Conservation (phyloP, 1,140 invertebrate species). For the Scaptomyza pallida region DNA sequence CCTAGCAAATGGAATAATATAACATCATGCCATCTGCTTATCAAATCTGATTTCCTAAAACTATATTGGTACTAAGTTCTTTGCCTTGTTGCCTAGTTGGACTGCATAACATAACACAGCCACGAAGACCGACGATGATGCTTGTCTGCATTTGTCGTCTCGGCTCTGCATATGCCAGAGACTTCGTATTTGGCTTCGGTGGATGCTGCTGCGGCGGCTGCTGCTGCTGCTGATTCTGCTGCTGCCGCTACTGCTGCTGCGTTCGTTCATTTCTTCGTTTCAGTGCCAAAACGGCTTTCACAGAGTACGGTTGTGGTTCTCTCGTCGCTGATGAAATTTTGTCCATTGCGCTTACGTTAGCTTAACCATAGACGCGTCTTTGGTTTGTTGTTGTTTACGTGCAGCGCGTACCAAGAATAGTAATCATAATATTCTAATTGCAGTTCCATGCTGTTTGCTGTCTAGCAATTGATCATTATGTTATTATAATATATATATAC, state of each 20-base stretch:
- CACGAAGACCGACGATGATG: conserved; percentile 30
- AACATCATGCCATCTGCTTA: conserved; percentile 45
- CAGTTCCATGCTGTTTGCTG: conserved; percentile 20
- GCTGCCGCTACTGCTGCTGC: conserved; percentile 37
- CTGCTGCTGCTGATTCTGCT: conserved; percentile 1
- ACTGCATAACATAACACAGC: conserved; percentile 1
- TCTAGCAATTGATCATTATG: conserved; percentile 35
- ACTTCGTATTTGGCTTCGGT: conserved; percentile 7
- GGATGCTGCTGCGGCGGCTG: neutral
- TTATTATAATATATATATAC: conserved; percentile 38
- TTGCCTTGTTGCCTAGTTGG: neutral
- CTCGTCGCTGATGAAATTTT: conserved; percentile 2
- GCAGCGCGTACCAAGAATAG: conserved; percentile 20
- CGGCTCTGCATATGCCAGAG: conserved; percentile 6
- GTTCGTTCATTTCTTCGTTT: conserved; percentile 28
- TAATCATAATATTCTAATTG: conserved; percentile 50
- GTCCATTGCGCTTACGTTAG: conserved; percentile 9
- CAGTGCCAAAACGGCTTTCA: conserved; percentile 59
- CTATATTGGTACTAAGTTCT: conserved; percentile 38
- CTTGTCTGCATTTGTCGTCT: conserved; percentile 43
- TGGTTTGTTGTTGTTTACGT: conserved; percentile 38
- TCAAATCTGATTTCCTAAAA: conserved; percentile 41
- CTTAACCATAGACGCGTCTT: conserved; percentile 19
- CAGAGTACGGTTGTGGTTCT: conserved; percentile 37
- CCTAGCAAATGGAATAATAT: conserved; percentile 43